phyloP scores from a whole-genome alignment of 2,888 invertebrate species.

The Drosophila cognata region DNA sequence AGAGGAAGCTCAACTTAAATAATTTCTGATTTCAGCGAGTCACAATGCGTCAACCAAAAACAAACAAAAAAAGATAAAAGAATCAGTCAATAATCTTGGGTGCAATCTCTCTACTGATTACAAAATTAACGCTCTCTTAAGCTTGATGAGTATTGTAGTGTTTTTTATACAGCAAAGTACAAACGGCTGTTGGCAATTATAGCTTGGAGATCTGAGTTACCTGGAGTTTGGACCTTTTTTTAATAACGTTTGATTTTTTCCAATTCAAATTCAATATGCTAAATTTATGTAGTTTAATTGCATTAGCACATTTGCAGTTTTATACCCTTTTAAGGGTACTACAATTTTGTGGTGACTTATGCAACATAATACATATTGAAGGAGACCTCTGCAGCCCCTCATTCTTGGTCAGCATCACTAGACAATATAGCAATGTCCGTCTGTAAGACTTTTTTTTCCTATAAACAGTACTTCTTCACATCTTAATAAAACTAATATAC shows the following conservation, averaged over 20 bases:
- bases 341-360: no score
- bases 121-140: neutral
- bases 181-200: neutral
- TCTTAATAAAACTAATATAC: neutral
- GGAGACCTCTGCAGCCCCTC: neutral
- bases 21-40: slow-evolving; percentile 20
- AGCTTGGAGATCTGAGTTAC: neutral
- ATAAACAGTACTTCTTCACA: neutral
- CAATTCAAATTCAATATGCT: neutral
- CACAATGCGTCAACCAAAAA: slow-evolving; percentile 49
- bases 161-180: neutral
- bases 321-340: no score
- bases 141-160: neutral
- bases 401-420: neutral
- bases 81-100: neutral
- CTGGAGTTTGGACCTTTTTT: neutral
- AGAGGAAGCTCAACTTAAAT: slow-evolving; percentile 32
- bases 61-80: no score
- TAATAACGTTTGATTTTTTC: neutral
- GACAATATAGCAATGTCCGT: neutral
- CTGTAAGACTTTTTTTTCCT: neutral
- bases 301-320: neutral
- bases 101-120: neutral
- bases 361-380: neutral
- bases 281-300: neutral